phyloP scores from a whole-genome alignment of 2,113 vertebrate genomes.

The Camelus bactrianus region DNA sequence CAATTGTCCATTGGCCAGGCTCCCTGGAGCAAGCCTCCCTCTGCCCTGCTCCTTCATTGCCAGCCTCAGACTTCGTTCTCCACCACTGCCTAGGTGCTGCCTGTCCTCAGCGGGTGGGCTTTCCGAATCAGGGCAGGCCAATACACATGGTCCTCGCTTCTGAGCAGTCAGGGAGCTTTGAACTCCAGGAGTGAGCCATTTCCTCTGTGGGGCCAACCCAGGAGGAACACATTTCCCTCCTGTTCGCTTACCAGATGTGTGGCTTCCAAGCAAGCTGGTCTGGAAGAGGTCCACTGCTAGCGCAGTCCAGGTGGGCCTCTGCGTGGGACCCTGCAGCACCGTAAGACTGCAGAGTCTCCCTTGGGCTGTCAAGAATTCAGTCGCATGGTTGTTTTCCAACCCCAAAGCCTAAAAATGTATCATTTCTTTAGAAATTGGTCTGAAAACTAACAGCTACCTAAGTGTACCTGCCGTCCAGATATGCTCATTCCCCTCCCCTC shows the following conservation, averaged over 20 bases:
- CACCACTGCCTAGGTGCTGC: rapidly evolving
- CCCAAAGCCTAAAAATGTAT: background rate
- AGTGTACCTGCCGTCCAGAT: background rate
- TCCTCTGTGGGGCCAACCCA: constrained; percentile 53
- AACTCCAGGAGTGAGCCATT: constrained; percentile 45
- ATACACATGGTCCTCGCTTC: constrained; percentile 2
- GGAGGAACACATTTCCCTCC: constrained; percentile 28
- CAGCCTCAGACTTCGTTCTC: background rate
- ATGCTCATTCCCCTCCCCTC: background rate
- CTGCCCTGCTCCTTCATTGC: background rate
- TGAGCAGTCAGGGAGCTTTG: background rate
- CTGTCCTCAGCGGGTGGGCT: background rate
- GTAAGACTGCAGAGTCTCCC: background rate
- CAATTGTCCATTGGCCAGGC: constrained; percentile 33
- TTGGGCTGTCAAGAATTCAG: background rate
- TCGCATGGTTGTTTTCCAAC: background rate
- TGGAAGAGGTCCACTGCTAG: background rate
- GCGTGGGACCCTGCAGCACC: background rate
- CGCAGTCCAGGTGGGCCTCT: background rate
- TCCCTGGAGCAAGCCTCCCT: constrained; percentile 15
- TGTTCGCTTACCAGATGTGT: constrained; percentile 68
- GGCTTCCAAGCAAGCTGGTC: constrained; percentile 37
- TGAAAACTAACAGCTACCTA: background rate
- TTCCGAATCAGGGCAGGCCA: background rate
- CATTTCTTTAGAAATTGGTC: constrained; percentile 12